phyloP scores from a whole-genome alignment of 2,888 invertebrate genomes.

The Drosophila mimetica region DNA sequence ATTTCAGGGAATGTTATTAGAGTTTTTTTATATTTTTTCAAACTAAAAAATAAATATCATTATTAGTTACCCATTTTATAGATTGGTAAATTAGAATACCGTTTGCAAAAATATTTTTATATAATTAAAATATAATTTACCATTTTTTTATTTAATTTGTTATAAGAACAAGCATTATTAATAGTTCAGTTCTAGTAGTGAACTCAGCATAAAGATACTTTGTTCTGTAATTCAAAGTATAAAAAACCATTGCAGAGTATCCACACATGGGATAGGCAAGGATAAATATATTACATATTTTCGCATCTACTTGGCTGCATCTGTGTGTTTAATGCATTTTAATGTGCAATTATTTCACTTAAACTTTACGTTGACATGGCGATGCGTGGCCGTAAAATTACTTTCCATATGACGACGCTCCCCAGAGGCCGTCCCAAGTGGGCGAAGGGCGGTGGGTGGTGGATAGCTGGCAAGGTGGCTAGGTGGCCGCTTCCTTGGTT shows the following conservation, averaged over 20 bases:
- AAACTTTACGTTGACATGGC: conserved; percentile 51
- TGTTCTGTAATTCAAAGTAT: too few relatives aligned
- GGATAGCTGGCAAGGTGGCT: background rate
- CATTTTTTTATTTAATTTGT: too few relatives aligned
- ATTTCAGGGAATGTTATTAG: too few relatives aligned
- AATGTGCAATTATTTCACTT: conserved; percentile 55
- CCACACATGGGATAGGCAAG: background rate
- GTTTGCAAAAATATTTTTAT: too few relatives aligned
- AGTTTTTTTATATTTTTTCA: too few relatives aligned
- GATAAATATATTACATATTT: conserved; percentile 1
- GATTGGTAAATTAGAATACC: too few relatives aligned
- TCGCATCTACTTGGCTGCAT: conserved; percentile 20
- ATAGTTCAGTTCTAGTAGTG: too few relatives aligned
- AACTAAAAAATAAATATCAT: too few relatives aligned
- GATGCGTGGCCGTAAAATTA: conserved; percentile 43
- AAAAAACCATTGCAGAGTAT: background rate
- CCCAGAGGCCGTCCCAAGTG: conserved; percentile 31
- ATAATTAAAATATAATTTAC: too few relatives aligned
- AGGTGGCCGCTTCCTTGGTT: conserved; percentile 19
- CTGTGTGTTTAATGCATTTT: conserved; percentile 54
- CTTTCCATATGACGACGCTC: conserved; percentile 41
- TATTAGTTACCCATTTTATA: too few relatives aligned
- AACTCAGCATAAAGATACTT: too few relatives aligned
- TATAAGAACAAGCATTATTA: too few relatives aligned
- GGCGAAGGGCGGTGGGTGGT: background rate